Conservation (phyloP, 1,140 invertebrate genomes). For the Drosophila pandora region DNA sequence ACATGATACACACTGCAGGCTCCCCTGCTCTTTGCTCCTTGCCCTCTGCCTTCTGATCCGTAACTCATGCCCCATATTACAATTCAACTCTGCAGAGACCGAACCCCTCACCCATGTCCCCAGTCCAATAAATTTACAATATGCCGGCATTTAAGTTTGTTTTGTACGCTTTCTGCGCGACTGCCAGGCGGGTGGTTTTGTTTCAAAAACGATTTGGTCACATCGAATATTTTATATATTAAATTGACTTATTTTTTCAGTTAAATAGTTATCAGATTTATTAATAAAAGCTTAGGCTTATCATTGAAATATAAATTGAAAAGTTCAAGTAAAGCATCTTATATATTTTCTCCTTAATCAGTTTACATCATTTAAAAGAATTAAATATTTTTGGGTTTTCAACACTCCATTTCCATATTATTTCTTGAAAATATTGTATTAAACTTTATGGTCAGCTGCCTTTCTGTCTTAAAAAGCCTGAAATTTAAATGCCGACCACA, state of each 20-base stretch:
- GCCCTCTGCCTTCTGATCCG: constrained; percentile 11
- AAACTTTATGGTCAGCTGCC: too few relatives aligned
- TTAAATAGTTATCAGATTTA: too few relatives aligned
- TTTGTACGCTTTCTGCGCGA: constrained; percentile 34
- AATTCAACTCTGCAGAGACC: constrained; percentile 4
- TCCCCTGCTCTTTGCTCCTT: constrained; percentile 2
- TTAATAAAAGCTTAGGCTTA: too few relatives aligned
- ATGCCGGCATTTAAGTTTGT: constrained; percentile 58
- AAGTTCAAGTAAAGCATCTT: too few relatives aligned
- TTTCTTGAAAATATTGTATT: too few relatives aligned
- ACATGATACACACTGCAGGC: constrained; percentile 34
- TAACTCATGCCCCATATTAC: not conserved
- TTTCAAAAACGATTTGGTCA: not conserved
- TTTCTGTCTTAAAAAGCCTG: not conserved
- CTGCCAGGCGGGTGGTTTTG: not conserved
- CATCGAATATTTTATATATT: not conserved
- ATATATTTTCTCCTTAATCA: too few relatives aligned
- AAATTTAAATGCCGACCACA: not conserved
- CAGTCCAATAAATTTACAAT: constrained; percentile 63
- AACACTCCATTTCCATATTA: too few relatives aligned
- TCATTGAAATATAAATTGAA: too few relatives aligned
- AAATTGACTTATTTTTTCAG: not conserved
- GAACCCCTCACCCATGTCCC: constrained; percentile 15
- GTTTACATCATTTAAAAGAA: too few relatives aligned
- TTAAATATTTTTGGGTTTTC: too few relatives aligned